Conservation (phyloP, 2,888 invertebrate genomes). For the Eupithecia subfuscata region DNA sequence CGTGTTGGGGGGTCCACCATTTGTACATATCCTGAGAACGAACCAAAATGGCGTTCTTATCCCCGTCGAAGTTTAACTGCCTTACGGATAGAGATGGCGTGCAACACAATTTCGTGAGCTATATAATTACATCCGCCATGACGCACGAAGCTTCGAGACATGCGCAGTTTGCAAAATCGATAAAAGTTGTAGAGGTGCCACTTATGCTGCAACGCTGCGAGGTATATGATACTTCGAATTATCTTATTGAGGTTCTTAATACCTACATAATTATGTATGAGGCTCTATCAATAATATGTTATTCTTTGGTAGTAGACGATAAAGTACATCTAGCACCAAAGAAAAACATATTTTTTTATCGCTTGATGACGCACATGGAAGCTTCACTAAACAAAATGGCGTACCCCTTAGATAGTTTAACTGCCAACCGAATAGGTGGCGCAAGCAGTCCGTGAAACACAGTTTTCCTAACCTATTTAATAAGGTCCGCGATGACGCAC, state of each 20-base stretch:
- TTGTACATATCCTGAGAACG: not conserved
- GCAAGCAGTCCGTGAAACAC: not conserved
- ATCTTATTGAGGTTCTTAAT: too few relatives aligned
- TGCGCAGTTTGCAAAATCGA: not conserved
- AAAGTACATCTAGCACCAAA: too few relatives aligned
- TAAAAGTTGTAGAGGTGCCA: constrained; percentile 1
- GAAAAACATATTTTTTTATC: too few relatives aligned
- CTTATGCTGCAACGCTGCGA: not conserved
- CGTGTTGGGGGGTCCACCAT: too few relatives aligned
- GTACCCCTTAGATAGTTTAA: too few relatives aligned
- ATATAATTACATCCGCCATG: not conserved
- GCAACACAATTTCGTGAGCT: constrained; percentile 1
- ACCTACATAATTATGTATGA: too few relatives aligned
- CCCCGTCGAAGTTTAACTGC: not conserved
- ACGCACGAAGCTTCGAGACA: not conserved
- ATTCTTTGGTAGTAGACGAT: too few relatives aligned
- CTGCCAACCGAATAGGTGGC: too few relatives aligned
- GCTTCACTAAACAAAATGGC: too few relatives aligned
- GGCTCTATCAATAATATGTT: too few relatives aligned
- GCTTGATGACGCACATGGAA: too few relatives aligned
- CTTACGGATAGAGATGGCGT: not conserved
- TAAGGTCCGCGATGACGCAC: not conserved
- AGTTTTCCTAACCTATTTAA: not conserved
- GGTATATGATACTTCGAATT: too few relatives aligned
- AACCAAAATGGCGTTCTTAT: not conserved